These are phyloP conservation scores for Siderastrea siderea DNA, from an alignment of 92 coral and sea anemone species.

Conservation along the genomic window DNA sequence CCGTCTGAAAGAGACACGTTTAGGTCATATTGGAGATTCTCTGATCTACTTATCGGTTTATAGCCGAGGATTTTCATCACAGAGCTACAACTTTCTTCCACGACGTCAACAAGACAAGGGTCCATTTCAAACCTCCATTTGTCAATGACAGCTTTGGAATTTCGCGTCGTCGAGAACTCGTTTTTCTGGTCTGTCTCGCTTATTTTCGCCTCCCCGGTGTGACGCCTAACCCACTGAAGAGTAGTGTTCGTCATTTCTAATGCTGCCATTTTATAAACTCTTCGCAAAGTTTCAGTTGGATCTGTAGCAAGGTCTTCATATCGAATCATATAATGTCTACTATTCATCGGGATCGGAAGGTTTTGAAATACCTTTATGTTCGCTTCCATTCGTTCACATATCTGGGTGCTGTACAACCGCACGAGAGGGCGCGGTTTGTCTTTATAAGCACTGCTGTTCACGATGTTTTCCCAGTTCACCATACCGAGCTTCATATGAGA, in stretches of 20 bases:
- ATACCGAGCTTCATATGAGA: slow-evolving; percentile 44
- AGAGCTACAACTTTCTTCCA: slow-evolving; percentile 75
- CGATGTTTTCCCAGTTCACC: not conserved
- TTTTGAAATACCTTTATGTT: slow-evolving; percentile 5
- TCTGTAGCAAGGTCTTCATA: slow-evolving; percentile 88
- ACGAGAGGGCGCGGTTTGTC: not conserved
- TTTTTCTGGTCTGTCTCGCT: not conserved
- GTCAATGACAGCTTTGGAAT: slow-evolving; percentile 22
- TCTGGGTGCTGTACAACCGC: not conserved
- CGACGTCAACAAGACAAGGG: slow-evolving; percentile 69
- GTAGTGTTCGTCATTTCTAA: not conserved
- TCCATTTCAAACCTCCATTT: slow-evolving; percentile 80
- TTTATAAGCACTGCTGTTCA: not conserved
- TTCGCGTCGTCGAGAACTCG: slow-evolving; percentile 13
- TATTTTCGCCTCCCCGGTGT: not conserved
- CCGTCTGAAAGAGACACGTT: slow-evolving; percentile 16
- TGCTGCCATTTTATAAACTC: slow-evolving; percentile 7
- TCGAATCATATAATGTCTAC: slow-evolving; percentile 68
- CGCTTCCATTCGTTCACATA: slow-evolving; percentile 18
- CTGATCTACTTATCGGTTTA: slow-evolving; percentile 14
- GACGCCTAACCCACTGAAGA: not conserved
- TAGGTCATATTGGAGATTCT: slow-evolving; percentile 17
- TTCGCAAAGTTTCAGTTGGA: slow-evolving; percentile 54
- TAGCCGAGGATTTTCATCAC: slow-evolving; percentile 83
- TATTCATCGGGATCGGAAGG: not conserved